Conservation (phyloP, 2,888 invertebrate species). For the Cryptocephalus primarius region DNA sequence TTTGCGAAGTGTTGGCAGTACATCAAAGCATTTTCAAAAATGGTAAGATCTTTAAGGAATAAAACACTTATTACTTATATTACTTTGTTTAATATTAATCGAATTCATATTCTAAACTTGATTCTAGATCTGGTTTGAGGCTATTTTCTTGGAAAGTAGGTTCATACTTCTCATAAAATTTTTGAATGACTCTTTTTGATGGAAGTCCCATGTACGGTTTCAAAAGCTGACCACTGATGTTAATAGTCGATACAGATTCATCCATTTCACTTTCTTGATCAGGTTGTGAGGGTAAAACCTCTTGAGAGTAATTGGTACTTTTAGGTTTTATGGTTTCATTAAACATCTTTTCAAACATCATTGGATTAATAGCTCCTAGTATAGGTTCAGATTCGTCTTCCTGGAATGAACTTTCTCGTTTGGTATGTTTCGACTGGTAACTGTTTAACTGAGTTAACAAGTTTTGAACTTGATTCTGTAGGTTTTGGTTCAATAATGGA, state of each 20-base stretch:
- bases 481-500: slow-evolving; percentile 20
- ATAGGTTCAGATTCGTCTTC: slow-evolving; percentile 12
- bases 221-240: slow-evolving; percentile 6
- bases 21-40: too few relatives aligned
- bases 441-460: slow-evolving; percentile 8
- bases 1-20: not conserved
- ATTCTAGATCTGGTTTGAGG: too few relatives aligned
- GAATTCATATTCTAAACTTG: too few relatives aligned
- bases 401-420: not conserved
- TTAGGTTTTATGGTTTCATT: slow-evolving; percentile 14
- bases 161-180: slow-evolving; percentile 6
- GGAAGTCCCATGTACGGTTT: slow-evolving; percentile 21
- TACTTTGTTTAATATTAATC: too few relatives aligned
- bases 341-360: slow-evolving; percentile 20
- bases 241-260: slow-evolving; percentile 9
- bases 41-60: too few relatives aligned
- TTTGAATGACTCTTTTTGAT: slow-evolving; percentile 8
- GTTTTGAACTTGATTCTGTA: slow-evolving; percentile 6
- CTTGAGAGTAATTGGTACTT: not conserved
- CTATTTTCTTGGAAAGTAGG: not conserved
- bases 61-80: too few relatives aligned
- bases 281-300: too few relatives aligned
- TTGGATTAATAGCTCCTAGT: slow-evolving; percentile 18
- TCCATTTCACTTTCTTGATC: slow-evolving; percentile 5
- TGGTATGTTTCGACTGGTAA: too few relatives aligned